Evolutionary conservation across 2,888 invertebrate genomes (phyloP), one percentile per base, ranked within the genome.

Genomic region (Trachelus troglodyta): DNA sequence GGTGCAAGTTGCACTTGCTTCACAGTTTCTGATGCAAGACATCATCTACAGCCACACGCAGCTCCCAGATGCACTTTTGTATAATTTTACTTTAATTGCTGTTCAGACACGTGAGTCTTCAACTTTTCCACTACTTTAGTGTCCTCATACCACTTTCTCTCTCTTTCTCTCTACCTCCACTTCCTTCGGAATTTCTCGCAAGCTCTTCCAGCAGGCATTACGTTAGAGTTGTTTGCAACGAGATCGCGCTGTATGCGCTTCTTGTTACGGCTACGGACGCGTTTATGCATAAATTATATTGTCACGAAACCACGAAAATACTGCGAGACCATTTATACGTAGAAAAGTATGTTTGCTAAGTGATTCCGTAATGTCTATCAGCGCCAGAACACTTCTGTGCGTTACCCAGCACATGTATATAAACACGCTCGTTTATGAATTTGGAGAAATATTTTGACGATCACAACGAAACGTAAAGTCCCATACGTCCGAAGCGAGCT

Each of bases 51-150:
- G 34, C 12, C 12, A 11, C 12, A 71, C 71, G 15, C 33, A 34
- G 69, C 56, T 23, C 15, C 69, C 15, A 74, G 34, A 34, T 68
- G 35, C 9, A 83, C 84, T 86, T 88, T 87, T 88, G 89, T 89
- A 89, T 89, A 89, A 89, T 89, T 88, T 87, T 85, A 88, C 86
- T 87, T 89, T 88, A 89, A 89, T 88, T 89, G 87, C 89, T 88
- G 87, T 87, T 86, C 85, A 85, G 85, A 81, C 80, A 79, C 76
- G 76, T 56, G 56, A 56, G 56, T 56, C 56, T 56, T 56, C 23
- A 56, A 56, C 56, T 56, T 56, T 56, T 56, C 56, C 23, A 56
- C 56, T 56, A 56, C 23, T 56, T 56, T 56, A 56, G 56, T 56
- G 23, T 6, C 9, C 56, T 23, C 56, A 9, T 56, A 56, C 56